Evolutionary conservation across 2,888 invertebrate genomes (phyloP), one percentile per base, ranked within the genome.

Genomic region (Drosophila crucigera): DNA sequence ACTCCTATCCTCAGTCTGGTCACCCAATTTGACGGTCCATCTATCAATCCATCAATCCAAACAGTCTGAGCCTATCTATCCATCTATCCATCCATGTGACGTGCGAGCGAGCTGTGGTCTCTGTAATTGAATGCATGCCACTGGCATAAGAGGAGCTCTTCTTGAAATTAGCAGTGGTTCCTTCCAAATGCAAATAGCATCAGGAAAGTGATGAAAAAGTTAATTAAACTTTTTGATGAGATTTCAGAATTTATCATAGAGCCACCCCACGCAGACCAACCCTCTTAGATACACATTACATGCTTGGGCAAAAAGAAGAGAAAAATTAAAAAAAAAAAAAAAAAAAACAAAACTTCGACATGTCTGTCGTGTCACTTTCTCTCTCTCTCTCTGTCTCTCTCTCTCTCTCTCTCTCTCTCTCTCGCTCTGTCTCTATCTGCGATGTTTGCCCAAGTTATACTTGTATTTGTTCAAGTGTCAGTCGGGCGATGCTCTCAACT

Each of bases 191-290:
- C 82, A 86, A 83, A 83, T 72, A 82, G 73, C 86, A 83, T 73
- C 90, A 85, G 76, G 82, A 82, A 89, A 83, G 80, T 89, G 90
- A 89, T 90, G 91, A 88, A 90, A 89, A 89, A 89, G 84, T 89
- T 89, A 90, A 91, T 89, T 91, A 89, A 91, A 89, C 91, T 89
- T 89, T 90, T 90, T 90, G 90, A 91, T 89, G 88, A 90, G 90
- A 90, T 91, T 91, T 83, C 71, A 76, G 80, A 87, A 82, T 89
- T 87, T 63, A 67, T 73, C 88, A 83, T 73, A 62, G 58, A 65
- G 58, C 58, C 54, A 69, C 4, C 31, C 6, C 50, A 31, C 28
- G 6, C 14, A 41, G 31, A 9, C 16, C 39, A 22, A 14, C 52
- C 52, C 43, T 50, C 49, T 25, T 39, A 39, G 61, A 69, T 64